Evolutionary conservation across 2,113 vertebrate genomes (phyloP).

Genomic region (Grus americana): DNA sequence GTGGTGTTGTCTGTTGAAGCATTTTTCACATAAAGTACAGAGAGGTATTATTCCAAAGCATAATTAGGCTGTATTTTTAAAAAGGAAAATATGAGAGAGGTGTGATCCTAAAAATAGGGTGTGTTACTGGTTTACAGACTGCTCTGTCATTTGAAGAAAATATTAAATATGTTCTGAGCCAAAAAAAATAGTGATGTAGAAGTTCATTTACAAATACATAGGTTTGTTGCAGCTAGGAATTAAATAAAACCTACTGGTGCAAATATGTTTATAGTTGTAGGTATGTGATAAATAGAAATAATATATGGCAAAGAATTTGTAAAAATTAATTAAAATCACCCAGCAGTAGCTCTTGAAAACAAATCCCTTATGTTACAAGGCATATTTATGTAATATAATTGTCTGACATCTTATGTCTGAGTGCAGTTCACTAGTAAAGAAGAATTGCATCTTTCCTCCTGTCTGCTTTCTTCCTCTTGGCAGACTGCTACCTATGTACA

Average conservation of each 20-base stretch:
- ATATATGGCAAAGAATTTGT: neutral
- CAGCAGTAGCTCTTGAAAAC: neutral
- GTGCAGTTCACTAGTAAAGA: neutral
- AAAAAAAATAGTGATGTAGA: neutral
- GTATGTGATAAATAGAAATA: neutral
- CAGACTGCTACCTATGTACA: neutral
- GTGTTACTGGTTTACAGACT: conserved; percentile 26
- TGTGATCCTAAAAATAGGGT: conserved; percentile 19
- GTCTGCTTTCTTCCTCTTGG: neutral
- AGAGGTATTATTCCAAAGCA: neutral
- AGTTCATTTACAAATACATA: neutral
- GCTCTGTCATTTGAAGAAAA: conserved; percentile 32
- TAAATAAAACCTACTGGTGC: neutral
- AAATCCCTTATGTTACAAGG: neutral
- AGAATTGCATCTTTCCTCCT: neutral
- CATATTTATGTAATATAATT: neutral
- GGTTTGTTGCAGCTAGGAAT: neutral
- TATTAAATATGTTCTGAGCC: conserved; percentile 13
- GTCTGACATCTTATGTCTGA: neutral
- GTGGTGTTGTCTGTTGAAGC: neutral
- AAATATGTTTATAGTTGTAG: neutral
- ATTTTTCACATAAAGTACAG: neutral
- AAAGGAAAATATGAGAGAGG: conserved; percentile 48
- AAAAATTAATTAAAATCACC: neutral
- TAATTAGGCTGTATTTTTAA: conserved; percentile 14